A percentile compares a stretch with the other conserved stretches of the same genome.
These are phyloP conservation scores for Apodemia zela DNA, from an alignment of 2,888 invertebrate genomes.

Conservation along the genomic window DNA sequence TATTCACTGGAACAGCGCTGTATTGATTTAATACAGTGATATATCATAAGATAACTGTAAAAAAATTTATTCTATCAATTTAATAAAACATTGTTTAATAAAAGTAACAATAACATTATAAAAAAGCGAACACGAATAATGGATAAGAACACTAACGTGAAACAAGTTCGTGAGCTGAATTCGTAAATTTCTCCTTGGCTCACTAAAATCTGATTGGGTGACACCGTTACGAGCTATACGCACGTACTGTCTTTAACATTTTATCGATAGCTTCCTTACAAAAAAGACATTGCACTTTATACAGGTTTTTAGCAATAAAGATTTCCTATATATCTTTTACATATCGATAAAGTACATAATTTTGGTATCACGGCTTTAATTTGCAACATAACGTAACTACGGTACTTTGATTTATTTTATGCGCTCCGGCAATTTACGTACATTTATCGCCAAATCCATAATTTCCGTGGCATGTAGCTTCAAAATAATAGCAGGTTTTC, in stretches of 20 bases:
- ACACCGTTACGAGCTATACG: conserved; percentile 6
- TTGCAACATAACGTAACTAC: too few species aligned
- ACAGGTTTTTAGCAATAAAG: not conserved
- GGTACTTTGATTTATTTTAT: too few species aligned
- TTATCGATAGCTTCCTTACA: not conserved
- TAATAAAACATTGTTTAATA: not conserved
- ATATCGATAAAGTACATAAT: too few species aligned
- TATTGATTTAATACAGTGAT: too few species aligned
- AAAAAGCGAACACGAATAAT: not conserved
- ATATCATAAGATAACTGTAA: not conserved
- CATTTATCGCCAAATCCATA: too few species aligned
- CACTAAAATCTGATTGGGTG: conserved; percentile 12
- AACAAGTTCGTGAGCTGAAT: conserved; percentile 2
- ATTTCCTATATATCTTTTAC: not conserved
- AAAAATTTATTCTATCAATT: not conserved
- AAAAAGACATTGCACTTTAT: conserved; percentile 1
- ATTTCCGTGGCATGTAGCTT: too few species aligned
- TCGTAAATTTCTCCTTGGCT: conserved; percentile 1
- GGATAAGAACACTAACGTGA: conserved; percentile 10
- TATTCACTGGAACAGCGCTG: too few species aligned
- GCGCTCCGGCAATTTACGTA: too few species aligned
- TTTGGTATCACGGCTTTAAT: too few species aligned
- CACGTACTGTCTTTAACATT: conserved; percentile 11
- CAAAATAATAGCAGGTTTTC: too few species aligned
- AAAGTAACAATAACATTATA: not conserved